A percentile compares a stretch with the other conserved stretches of the same genome.
phyloP scores from a whole-genome alignment of 2,113 vertebrate species.

The Athene cunicularia region DNA sequence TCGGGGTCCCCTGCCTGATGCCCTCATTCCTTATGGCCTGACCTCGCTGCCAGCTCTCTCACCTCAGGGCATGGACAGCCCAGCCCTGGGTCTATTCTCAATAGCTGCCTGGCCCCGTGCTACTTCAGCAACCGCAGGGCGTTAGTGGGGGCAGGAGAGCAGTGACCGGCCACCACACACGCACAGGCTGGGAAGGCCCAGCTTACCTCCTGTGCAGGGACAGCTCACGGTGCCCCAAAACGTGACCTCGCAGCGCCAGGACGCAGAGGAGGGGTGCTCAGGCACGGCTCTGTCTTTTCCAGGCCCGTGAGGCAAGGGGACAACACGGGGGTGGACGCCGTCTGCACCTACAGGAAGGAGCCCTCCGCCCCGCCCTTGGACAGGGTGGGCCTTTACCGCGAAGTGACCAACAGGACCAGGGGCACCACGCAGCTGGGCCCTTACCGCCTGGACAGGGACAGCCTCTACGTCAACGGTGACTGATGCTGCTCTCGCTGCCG shows the following conservation, averaged over 20 bases:
- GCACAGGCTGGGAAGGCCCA: fast-evolving
- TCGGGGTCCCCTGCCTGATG: no score
- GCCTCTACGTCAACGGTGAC: conserved; percentile 62
- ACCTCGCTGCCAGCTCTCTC: background rate
- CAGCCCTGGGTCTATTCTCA: no score
- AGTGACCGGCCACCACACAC: fast-evolving
- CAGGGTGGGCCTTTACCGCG: conserved; percentile 56
- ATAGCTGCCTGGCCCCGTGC: no score
- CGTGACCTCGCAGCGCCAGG: fast-evolving
- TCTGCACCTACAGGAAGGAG: conserved; percentile 51
- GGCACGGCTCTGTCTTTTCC: fast-evolving
- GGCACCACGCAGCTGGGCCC: conserved; percentile 45
- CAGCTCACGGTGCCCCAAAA: fast-evolving
- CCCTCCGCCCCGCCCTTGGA: background rate
- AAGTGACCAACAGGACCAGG: conserved; percentile 48
- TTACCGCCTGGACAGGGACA: conserved; percentile 65
- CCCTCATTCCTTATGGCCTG: no score
- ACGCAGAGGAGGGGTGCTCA: background rate
- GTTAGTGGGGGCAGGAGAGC: fast-evolving
- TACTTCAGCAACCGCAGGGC: no score
- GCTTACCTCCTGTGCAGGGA: fast-evolving
- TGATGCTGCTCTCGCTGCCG: no score
- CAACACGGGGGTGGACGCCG: conserved; percentile 43
- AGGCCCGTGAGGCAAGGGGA: conserved; percentile 35
- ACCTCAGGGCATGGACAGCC: no score